Conservation (phyloP, 2,113 vertebrate genomes). For the Oreochromis spilurus region DNA sequence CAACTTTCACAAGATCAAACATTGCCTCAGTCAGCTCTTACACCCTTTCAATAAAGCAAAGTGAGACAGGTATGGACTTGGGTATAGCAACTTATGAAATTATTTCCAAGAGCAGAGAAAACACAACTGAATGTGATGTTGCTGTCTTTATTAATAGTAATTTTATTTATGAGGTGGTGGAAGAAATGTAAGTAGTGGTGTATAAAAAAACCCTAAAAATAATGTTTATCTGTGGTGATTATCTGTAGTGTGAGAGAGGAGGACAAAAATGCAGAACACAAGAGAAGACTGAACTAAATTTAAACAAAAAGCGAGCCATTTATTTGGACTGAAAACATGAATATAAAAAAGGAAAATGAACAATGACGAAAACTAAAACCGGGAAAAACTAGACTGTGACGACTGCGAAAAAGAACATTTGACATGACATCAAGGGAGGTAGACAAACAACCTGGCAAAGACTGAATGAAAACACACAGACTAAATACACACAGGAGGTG, state of each 20-base stretch:
- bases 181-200: background rate
- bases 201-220: background rate
- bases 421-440: background rate
- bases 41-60: background rate
- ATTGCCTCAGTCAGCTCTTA: background rate
- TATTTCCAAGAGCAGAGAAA: background rate
- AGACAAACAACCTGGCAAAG: background rate
- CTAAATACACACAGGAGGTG: background rate
- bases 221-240: background rate
- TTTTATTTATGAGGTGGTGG: background rate
- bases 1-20: background rate
- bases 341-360: background rate
- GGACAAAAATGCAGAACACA: background rate
- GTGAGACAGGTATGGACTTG: background rate
- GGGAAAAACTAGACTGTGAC: fast-evolving
- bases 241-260: background rate
- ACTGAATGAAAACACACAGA: background rate
- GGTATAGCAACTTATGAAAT: background rate
- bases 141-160: background rate
- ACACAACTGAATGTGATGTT: background rate
- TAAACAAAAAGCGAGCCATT: background rate
- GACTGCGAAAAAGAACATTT: fast-evolving
- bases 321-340: background rate
- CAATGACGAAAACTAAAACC: background rate
- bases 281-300: background rate